Percentiles rank a stretch among this genome's conserved stretches.
These are phyloP conservation scores for Tetraneura akinire DNA, from an alignment of 1,140 invertebrate genomes.

Conservation along the genomic window DNA sequence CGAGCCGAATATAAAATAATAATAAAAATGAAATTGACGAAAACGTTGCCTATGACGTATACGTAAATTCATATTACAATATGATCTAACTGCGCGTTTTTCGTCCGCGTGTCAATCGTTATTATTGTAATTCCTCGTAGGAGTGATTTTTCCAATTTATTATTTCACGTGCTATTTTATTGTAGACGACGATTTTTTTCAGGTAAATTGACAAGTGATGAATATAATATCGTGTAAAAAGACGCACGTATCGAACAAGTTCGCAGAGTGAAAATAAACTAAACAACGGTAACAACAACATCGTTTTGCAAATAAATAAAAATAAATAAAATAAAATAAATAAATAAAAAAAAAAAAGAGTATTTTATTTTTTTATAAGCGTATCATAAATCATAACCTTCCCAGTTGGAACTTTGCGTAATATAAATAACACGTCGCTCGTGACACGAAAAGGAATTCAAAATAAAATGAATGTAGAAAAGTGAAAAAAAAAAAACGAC, in stretches of 20 bases:
- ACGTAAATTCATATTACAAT: too few species aligned
- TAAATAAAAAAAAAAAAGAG: neutral
- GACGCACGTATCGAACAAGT: neutral
- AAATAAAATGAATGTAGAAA: neutral
- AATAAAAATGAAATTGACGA: too few species aligned
- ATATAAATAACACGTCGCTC: constrained; percentile 15
- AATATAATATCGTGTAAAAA: neutral
- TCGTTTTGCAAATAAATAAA: too few species aligned
- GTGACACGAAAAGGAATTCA: neutral
- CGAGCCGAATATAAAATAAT: too few species aligned
- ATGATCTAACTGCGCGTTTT: neutral
- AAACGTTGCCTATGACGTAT: too few species aligned
- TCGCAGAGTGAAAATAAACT: constrained; percentile 1
- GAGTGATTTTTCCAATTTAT: neutral
- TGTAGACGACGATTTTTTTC: neutral
- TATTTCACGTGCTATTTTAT: neutral
- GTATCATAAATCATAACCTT: constrained; percentile 17
- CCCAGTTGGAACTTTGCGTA: neutral
- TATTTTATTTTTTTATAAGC: neutral
- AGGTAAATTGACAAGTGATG: constrained; percentile 23
- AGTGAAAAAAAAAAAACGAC: neutral
- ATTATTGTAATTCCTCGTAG: too few species aligned
- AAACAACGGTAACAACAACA: neutral
- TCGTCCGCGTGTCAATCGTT: neutral
- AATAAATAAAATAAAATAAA: too few species aligned